Evolutionary conservation across 2,113 vertebrate species (phyloP).

Genomic region (Lophotis ruficrista): DNA sequence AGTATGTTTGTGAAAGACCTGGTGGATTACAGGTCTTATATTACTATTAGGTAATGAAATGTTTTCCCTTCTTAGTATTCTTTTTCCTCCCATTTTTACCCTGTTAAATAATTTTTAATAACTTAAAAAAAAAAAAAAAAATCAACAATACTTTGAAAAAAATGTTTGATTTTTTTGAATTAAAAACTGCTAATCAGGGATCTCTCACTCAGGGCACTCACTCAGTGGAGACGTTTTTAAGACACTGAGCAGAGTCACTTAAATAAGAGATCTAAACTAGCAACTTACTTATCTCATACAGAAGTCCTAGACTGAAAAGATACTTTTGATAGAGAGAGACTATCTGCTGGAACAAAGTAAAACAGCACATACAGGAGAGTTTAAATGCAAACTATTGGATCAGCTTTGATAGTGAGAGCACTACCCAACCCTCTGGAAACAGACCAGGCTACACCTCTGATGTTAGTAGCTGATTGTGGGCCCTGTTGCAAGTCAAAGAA

Average conservation of each 20-base stretch:
- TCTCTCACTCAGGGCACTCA: background rate
- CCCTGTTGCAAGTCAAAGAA: background rate
- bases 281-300: background rate
- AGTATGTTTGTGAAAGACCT: background rate
- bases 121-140: background rate
- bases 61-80: background rate
- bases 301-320: background rate
- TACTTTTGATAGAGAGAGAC: background rate
- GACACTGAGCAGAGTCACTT: background rate
- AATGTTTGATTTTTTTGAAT: background rate
- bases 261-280: background rate
- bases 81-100: background rate
- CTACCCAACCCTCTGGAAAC: background rate
- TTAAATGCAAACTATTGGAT: background rate
- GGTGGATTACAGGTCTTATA: background rate
- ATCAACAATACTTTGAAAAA: background rate
- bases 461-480: accelerated
- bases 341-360: background rate
- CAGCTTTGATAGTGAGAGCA: accelerated
- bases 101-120: background rate
- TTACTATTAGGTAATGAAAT: background rate
- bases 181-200: background rate
- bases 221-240: background rate
- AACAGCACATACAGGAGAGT: background rate
- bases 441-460: background rate